Base-by-base conservation (phyloP, 2,113 vertebrate species). In the Paraplagusia blochii region DNA sequence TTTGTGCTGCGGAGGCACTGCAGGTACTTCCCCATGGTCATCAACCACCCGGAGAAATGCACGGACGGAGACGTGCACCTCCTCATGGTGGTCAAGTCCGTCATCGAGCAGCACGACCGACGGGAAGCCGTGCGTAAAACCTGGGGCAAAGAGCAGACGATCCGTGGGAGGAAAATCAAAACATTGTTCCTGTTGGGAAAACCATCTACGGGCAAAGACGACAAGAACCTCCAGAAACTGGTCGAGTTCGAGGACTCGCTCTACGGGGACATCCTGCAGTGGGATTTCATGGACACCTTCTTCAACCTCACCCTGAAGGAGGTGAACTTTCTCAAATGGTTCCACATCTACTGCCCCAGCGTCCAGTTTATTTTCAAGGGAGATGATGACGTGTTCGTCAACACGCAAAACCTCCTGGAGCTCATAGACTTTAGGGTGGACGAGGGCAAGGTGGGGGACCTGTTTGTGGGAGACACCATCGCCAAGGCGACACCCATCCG, bases 241-340 rank as follows among this genome's bases (percentile, higher is more conserved):
- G 79, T 93, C 52, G 80, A 92, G 68, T 91, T 86, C 42, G 92
- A 93, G 74, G 87, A 92, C 79, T 55, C 2, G 48, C 75, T 91
- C 15, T 90, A 90, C 19, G 88, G 89, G 39, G 92, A 93, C 87
- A 91, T 93, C 51, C 79, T 93, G 15, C 92, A 92, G 66, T 93
- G 92, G 92, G 90, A 92, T 79, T 93, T 93, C 67, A 90, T 90
- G 85, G 92, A 93, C 85, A 92, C 92, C 0, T 93, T 93, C 73
- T 91, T 91, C 50, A 92, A 92, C 75, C 85, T 92, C 45, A 92
- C 91, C 6, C 85, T 92, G 6, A 91, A 92, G 38, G 91, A 93
- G 77, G 90, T 93, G 5, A 93, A 92, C 62, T 92, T 93, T 42
- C 85, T 93, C 40, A 88, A 87, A 12, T 93, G 92, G 92, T 92